Base-by-base conservation (phyloP, 1,140 invertebrate species). In the Pseudomyrmex pallidus region DNA sequence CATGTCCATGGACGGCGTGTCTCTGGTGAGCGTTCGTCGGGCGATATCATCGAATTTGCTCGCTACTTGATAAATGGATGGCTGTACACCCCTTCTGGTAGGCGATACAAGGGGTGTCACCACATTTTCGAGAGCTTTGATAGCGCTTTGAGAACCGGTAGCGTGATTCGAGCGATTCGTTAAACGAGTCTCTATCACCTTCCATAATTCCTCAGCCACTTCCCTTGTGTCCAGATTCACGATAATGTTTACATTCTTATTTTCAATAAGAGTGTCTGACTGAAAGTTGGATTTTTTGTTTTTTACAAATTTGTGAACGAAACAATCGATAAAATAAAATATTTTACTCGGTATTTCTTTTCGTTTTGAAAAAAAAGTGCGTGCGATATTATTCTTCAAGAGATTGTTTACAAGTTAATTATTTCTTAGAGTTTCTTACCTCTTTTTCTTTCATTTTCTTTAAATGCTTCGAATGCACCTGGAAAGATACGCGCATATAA, bases 211-310 rank as follows among this genome's bases (percentile, higher is more conserved):
- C 13, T 77, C 46, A 9, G 90, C 90, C 2, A 91, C 63, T 2
- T 86, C 83, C 46, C 86, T 77, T 1, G 89, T 72, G 48, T 91
- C 80, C 4, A 90, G 56, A 13, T 90, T 90, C 12, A 91, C 85
- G 12, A 90, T 72, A 17, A 91, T 68, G 13, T 91, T 91, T 5
- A 90, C 82, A 25, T 90, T 90, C 66, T 90, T 90, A 48, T 91
- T 91, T n/a, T 87, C 22, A 0, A 90, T 82, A 2, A 87, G 9
- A 2, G 84, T 83, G 4, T 77, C 63, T 54, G 17, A 10, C 89
- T 90, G 52, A 35, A 85, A 89, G 7, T 17, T 63, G 20, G 0
- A 10, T 13, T 22, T 22, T 22, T 4, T 54, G 22, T 70, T 44
- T 66, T 46, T 0, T 35, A 35, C 35, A 44, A 10, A 48, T 15